Conservation (phyloP, 1,140 invertebrate species). For the Aradophagus sp. region DNA sequence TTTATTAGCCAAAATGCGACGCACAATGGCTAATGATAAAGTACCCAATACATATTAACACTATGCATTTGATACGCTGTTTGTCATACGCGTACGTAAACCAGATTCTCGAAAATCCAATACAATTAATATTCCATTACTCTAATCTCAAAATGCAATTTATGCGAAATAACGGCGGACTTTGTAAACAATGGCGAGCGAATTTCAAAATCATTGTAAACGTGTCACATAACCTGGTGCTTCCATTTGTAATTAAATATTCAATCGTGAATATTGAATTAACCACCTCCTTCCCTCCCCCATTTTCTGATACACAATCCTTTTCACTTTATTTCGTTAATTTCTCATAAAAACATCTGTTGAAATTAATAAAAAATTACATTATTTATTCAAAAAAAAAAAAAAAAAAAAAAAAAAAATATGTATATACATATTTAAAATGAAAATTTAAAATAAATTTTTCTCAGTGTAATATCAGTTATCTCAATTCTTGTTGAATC, state of each 20-base stretch:
- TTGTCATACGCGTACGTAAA: constrained; percentile 37
- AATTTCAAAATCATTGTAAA: constrained; percentile 17
- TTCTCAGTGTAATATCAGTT: too few relatives aligned
- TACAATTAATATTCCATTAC: constrained; percentile 49
- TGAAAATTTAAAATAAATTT: too few relatives aligned
- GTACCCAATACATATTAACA: constrained; percentile 7
- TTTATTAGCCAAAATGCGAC: too few relatives aligned
- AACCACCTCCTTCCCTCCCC: neutral
- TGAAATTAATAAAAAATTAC: too few relatives aligned
- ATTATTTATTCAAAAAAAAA: too few relatives aligned
- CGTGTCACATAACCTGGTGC: neutral
- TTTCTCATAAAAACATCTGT: too few relatives aligned
- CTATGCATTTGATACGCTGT: constrained; percentile 21
- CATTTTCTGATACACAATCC: neutral
- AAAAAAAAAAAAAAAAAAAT: too few relatives aligned
- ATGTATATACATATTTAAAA: too few relatives aligned
- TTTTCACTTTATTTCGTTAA: too few relatives aligned
- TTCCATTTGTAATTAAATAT: neutral
- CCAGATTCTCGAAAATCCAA: constrained; percentile 19
- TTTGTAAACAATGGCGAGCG: constrained; percentile 15
- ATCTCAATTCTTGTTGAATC: too few relatives aligned
- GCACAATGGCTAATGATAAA: constrained; percentile 30
- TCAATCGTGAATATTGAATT: neutral
- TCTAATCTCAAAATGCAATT: constrained; percentile 40
- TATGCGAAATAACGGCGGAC: constrained; percentile 11